Conservation (phyloP, 2,113 vertebrate genomes). For the Notiomystis cincta region DNA sequence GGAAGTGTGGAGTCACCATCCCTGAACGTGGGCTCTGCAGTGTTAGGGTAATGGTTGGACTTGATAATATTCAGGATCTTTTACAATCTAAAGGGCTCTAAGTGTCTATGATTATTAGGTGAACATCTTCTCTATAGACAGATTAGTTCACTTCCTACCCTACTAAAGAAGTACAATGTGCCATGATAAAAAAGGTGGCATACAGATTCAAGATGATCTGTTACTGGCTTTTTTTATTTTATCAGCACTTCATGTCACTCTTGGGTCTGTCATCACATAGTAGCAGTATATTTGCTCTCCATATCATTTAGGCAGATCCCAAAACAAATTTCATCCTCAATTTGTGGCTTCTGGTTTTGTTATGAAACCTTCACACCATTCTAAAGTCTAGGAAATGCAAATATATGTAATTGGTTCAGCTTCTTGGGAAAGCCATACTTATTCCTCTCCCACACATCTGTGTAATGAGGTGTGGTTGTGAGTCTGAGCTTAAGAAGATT, state of each 20-base stretch:
- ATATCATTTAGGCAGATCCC: background rate
- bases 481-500: background rate
- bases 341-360: background rate
- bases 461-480: background rate
- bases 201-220: background rate
- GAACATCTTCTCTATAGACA: background rate
- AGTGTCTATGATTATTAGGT: background rate
- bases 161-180: background rate
- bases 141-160: background rate
- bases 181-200: background rate
- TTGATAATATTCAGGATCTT: background rate
- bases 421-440: background rate
- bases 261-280: background rate
- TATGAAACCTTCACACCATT: accelerated
- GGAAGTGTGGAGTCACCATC: background rate
- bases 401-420: background rate
- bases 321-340: background rate
- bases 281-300: background rate
- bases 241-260: background rate
- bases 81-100: background rate
- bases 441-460: background rate
- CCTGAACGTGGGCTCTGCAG: background rate
- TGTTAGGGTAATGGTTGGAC: background rate
- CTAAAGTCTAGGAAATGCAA: background rate
- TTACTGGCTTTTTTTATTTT: background rate